Conservation (phyloP, 1,140 invertebrate species). For the Zophobas morio region DNA sequence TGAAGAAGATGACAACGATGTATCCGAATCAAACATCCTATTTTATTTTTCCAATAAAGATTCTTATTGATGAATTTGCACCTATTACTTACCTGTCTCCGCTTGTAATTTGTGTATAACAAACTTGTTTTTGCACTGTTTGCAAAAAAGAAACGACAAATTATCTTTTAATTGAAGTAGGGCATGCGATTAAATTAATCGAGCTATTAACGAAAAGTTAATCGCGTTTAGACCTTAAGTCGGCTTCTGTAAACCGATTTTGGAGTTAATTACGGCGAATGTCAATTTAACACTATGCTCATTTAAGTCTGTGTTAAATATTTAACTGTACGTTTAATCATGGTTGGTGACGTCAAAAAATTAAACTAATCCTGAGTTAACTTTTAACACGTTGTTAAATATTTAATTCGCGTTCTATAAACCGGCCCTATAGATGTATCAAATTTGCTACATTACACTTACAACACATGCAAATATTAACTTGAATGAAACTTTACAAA, state of each 20-base stretch:
- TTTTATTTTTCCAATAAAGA: neutral
- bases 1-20: neutral
- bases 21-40: neutral
- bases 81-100: neutral
- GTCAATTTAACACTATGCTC: neutral
- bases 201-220: too few species aligned
- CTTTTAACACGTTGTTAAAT: neutral
- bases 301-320: neutral
- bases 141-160: neutral
- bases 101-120: neutral
- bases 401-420: neutral
- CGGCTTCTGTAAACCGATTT: neutral
- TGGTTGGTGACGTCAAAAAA: neutral
- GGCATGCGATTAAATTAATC: neutral
- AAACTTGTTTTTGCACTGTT: neutral
- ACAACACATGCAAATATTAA: constrained; percentile 13
- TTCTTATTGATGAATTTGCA: neutral
- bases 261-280: neutral
- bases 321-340: neutral
- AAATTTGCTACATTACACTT: constrained; percentile 36
- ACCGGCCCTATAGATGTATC: neutral
- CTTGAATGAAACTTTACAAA: constrained; percentile 34
- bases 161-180: neutral
- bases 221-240: neutral
- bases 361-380: neutral